phyloP scores from a whole-genome alignment of 1,140 invertebrate species.

The Thrips palmi region DNA sequence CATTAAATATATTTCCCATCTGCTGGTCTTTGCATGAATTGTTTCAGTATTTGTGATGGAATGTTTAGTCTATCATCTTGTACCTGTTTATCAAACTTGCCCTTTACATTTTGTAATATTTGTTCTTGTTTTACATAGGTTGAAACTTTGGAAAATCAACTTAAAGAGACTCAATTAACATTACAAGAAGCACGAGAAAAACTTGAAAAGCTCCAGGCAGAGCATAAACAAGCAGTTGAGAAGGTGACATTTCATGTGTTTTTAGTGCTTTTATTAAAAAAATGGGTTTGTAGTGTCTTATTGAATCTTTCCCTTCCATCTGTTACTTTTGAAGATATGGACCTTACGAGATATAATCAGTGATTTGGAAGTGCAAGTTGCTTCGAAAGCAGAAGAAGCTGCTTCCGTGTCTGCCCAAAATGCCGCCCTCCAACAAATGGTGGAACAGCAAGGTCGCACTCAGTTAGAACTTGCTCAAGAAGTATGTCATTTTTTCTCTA shows the following conservation, averaged over 20 bases:
- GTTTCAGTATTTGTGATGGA: too few species aligned
- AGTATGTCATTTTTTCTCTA: too few species aligned
- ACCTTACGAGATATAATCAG: conserved; percentile 53
- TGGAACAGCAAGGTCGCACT: too few species aligned
- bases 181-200: conserved; percentile 37
- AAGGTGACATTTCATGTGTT: conserved; percentile 25
- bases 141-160: conserved; percentile 14
- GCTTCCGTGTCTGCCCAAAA: conserved; percentile 14
- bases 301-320: not conserved
- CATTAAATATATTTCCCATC: too few species aligned
- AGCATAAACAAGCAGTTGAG: conserved; percentile 45
- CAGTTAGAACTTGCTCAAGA: too few species aligned
- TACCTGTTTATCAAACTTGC: too few species aligned
- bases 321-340: conserved; percentile 26
- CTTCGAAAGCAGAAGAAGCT: conserved; percentile 32
- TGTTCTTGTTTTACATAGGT: too few species aligned
- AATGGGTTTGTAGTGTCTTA: not conserved
- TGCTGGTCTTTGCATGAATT: too few species aligned
- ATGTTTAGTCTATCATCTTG: too few species aligned
- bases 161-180: conserved; percentile 10
- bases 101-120: too few species aligned
- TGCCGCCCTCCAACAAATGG: too few species aligned
- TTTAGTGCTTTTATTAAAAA: not conserved
- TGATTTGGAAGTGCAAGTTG: conserved; percentile 50
- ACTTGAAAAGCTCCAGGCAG: conserved; percentile 36